A percentile compares a stretch with the other conserved stretches of the same genome.
Evolutionary conservation across 2,797 vertebrate species (phyloP).

Genomic region (Uromys caudimaculatus): DNA sequence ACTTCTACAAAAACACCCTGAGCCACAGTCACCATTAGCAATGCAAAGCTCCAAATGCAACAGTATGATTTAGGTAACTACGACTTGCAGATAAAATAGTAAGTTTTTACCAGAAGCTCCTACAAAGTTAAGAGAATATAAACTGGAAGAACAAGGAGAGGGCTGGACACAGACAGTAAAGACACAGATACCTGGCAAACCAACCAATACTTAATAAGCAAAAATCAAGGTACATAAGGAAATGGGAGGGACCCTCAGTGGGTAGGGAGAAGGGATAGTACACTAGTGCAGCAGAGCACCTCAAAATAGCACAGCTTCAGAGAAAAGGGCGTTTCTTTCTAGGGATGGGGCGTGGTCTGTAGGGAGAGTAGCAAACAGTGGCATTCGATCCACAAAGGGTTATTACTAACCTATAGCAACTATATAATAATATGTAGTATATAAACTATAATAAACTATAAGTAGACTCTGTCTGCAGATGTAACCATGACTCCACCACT

Average conservation of each 20-base stretch:
- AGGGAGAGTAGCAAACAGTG: background rate
- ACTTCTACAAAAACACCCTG: background rate
- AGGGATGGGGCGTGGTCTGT: too few relatives aligned
- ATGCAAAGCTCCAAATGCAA: background rate
- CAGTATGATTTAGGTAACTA: background rate
- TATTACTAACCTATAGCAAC: background rate
- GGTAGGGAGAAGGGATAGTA: background rate
- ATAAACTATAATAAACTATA: too few relatives aligned
- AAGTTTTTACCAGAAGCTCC: background rate
- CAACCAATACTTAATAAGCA: background rate
- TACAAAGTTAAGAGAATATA: background rate
- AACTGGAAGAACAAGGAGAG: background rate
- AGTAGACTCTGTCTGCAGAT: background rate
- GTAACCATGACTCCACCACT: background rate
- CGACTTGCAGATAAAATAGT: conserved; percentile 39
- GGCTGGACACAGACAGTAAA: background rate
- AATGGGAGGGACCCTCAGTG: background rate
- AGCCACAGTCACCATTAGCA: background rate
- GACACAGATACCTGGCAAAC: background rate
- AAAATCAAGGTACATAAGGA: background rate
- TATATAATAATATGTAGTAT: too few relatives aligned
- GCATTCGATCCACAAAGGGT: background rate
- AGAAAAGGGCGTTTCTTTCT: background rate
- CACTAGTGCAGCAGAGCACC: background rate
- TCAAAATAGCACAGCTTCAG: background rate